These are phyloP conservation scores for Poeciliopsis gracilis DNA, from an alignment of 2,797 vertebrate species.

Conservation along the genomic window DNA sequence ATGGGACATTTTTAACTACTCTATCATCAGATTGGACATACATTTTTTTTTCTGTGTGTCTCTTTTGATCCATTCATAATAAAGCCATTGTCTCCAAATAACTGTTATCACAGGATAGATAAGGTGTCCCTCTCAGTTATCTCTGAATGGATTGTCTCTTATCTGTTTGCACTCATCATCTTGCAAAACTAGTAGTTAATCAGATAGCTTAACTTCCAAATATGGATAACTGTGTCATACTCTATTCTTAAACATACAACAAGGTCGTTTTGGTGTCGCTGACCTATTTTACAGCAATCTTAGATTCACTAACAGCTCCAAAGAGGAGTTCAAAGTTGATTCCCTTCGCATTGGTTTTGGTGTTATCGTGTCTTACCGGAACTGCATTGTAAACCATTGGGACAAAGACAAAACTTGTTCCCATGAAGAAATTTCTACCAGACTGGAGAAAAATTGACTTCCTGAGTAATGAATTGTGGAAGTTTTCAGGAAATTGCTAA, in stretches of 20 bases:
- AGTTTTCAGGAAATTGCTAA: conserved; percentile 24
- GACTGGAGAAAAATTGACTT: conserved; percentile 68
- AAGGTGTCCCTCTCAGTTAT: conserved; percentile 50
- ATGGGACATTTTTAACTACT: neutral
- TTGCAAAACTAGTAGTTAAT: conserved; percentile 25
- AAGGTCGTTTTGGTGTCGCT: conserved; percentile 21
- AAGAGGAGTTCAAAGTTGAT: conserved; percentile 35
- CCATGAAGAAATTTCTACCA: conserved; percentile 19
- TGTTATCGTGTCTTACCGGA: conserved; percentile 58
- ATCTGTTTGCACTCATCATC: conserved; percentile 46
- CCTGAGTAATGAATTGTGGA: conserved; percentile 61
- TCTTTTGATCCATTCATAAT: conserved; percentile 21
- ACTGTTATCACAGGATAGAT: neutral
- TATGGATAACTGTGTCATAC: neutral
- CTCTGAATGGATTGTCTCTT: conserved; percentile 64
- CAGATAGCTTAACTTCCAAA: neutral
- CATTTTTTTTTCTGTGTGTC: neutral
- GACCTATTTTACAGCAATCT: conserved; percentile 16
- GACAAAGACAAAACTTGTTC: conserved; percentile 42
- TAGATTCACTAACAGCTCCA: conserved; percentile 39
- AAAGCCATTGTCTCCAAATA: conserved; percentile 12
- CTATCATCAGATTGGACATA: neutral
- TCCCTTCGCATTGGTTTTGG: neutral
- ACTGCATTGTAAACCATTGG: conserved; percentile 34
- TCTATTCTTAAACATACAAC: conserved; percentile 35